Percentiles rank a stretch among this genome's conserved stretches.
phyloP scores from a whole-genome alignment of 1,140 invertebrate genomes.

The Leptestheria dahalacensis region DNA sequence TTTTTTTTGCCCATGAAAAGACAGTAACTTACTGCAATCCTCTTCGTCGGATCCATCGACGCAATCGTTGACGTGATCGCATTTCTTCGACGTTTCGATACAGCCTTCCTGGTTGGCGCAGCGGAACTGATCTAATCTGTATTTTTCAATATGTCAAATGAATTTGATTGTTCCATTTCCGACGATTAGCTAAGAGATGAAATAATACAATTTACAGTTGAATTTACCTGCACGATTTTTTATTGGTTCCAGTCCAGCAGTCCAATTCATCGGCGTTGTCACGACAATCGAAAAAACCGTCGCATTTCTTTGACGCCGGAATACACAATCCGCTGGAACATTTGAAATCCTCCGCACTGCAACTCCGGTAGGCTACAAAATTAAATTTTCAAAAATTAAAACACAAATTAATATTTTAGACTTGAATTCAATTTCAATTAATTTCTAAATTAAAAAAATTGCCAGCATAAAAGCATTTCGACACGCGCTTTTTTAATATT shows the following conservation, averaged over 20 bases:
- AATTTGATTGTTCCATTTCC: constrained; percentile 21
- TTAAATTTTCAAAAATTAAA: constrained; percentile 5
- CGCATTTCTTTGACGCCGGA: constrained; percentile 69
- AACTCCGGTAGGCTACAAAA: constrained; percentile 62
- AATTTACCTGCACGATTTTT: constrained; percentile 13
- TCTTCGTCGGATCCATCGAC: constrained; percentile 52
- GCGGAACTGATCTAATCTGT: constrained; percentile 71
- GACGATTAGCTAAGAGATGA: not conserved
- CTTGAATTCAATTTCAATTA: too few relatives aligned
- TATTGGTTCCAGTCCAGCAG: constrained; percentile 34
- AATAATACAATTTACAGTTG: not conserved
- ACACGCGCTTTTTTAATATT: too few relatives aligned
- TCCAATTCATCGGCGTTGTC: constrained; percentile 70
- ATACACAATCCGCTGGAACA: constrained; percentile 66
- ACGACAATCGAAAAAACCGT: constrained; percentile 75
- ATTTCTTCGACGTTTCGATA: constrained; percentile 61
- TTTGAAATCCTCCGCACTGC: constrained; percentile 64
- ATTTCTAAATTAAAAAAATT: too few relatives aligned
- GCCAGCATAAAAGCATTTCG: too few relatives aligned
- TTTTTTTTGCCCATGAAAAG: not conserved
- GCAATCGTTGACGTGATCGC: constrained; percentile 78
- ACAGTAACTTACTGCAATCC: constrained; percentile 29
- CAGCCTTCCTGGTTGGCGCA: constrained; percentile 69
- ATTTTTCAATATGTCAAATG: too few relatives aligned
- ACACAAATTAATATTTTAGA: too few relatives aligned